These are phyloP conservation scores for Empis livida DNA, from an alignment of 2,888 invertebrate species.

Conservation along the genomic window DNA sequence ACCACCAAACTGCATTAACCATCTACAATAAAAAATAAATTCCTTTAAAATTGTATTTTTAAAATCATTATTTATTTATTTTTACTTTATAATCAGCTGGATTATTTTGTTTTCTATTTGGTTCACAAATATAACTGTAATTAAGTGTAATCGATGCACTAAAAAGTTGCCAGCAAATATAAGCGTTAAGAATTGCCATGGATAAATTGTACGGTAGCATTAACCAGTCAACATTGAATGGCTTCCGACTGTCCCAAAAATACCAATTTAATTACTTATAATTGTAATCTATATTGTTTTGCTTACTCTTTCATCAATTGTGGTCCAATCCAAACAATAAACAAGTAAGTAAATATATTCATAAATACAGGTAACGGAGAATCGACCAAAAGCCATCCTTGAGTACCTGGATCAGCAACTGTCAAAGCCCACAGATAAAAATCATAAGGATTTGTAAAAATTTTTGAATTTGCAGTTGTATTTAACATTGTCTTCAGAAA, in stretches of 20 bases:
- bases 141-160: constrained; percentile 58
- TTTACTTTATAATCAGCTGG: constrained; percentile 71
- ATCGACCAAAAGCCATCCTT: constrained; percentile 74
- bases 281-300: no score
- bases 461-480: not conserved
- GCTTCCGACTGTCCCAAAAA: constrained; percentile 39
- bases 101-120: constrained; percentile 62
- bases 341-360: constrained; percentile 57
- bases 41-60: not conserved
- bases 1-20: constrained; percentile 88
- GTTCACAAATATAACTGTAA: constrained; percentile 80
- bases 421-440: not conserved
- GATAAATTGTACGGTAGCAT: constrained; percentile 75
- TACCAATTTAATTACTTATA: not conserved
- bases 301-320: constrained; percentile 56
- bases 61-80: constrained; percentile 17
- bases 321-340: constrained; percentile 69
- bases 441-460: not conserved
- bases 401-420: constrained; percentile 53
- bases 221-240: constrained; percentile 60
- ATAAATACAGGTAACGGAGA: constrained; percentile 62
- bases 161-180: constrained; percentile 66
- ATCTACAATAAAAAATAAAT: constrained; percentile 53
- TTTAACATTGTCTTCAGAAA: no score
- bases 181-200: constrained; percentile 70